phyloP scores from a whole-genome alignment of 2,113 vertebrate genomes.

The Oreocharis arfaki region DNA sequence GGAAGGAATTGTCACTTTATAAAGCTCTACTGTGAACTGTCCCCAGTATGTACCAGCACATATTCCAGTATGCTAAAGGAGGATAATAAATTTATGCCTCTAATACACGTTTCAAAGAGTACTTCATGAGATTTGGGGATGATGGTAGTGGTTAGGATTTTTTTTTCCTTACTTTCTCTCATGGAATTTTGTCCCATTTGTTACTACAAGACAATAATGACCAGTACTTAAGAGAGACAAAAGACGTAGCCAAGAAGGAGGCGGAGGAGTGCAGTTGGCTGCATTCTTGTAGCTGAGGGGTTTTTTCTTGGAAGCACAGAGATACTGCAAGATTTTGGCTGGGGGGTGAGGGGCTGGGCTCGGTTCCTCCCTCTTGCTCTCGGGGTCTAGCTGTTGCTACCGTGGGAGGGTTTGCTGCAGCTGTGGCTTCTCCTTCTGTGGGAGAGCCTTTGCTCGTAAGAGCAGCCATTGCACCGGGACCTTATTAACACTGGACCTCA shows the following conservation, averaged over 20 bases:
- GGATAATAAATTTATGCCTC: neutral
- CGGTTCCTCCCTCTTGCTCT: neutral
- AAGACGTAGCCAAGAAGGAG: neutral
- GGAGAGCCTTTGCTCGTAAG: neutral
- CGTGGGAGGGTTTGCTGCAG: neutral
- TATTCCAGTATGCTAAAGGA: neutral
- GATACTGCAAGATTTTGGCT: accelerated
- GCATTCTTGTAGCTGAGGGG: neutral
- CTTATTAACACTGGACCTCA: neutral
- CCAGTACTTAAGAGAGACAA: neutral
- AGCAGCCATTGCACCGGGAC: neutral
- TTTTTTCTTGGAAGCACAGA: neutral
- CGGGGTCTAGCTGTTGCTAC: accelerated
- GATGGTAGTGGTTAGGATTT: neutral
- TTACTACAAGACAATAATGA: neutral
- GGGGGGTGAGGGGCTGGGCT: neutral
- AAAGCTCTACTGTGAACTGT: neutral
- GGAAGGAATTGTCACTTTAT: neutral
- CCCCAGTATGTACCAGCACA: neutral
- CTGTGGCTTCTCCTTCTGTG: too few species aligned
- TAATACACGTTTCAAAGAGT: neutral
- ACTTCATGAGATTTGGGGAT: neutral
- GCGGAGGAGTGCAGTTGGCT: neutral
- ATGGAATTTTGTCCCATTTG: neutral
- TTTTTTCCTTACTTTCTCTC: neutral